phyloP scores from a whole-genome alignment of 2,888 invertebrate species.

The Polymixis flavicincta region DNA sequence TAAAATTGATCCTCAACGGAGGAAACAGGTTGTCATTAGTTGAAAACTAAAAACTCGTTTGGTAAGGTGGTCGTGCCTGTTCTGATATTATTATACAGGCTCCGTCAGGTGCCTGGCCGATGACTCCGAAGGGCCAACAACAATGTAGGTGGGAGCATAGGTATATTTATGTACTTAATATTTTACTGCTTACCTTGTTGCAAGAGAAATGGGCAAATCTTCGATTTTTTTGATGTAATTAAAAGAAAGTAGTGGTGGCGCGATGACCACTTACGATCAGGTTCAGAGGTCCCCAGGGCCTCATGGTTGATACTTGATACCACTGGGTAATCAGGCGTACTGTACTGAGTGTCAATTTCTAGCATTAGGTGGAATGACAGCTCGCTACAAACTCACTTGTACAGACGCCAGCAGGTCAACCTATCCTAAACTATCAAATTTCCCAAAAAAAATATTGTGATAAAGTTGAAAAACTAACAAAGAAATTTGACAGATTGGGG shows the following conservation, averaged over 20 bases:
- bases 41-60: constrained; percentile 24
- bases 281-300: not conserved
- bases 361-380: not conserved
- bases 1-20: not conserved
- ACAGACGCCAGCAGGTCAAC: too few species aligned
- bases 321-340: not conserved
- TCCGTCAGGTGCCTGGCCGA: constrained; percentile 19
- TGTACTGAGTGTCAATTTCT: not conserved
- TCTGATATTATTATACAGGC: constrained; percentile 27
- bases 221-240: constrained; percentile 1
- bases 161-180: not conserved
- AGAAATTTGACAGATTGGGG: too few species aligned
- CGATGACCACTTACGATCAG: not conserved
- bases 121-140: constrained; percentile 15
- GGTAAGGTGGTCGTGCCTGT: constrained; percentile 26
- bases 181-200: not conserved
- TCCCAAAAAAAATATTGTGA: too few species aligned
- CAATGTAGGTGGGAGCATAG: not conserved
- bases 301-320: not conserved
- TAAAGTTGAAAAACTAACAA: too few species aligned
- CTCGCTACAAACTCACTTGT: not conserved
- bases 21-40: constrained; percentile 22
- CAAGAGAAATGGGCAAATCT: not conserved
- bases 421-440: too few species aligned
- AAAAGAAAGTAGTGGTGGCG: too few species aligned